Evolutionary conservation across 1,140 invertebrate species (phyloP), one percentile per base, ranked within the genome.

Genomic region (Yoshiicerus persimilis): DNA sequence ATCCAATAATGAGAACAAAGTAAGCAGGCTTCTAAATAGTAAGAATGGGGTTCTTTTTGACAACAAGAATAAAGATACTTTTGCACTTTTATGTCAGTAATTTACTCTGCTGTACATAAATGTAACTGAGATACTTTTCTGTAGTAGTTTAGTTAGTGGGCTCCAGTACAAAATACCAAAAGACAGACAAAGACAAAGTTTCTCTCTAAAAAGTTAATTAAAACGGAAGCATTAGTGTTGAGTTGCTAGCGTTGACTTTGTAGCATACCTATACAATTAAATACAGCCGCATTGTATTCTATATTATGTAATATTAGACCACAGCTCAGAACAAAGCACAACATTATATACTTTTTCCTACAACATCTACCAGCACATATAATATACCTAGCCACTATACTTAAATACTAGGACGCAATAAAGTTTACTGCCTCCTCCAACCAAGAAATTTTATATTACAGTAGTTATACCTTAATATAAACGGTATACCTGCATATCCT

Each of bases 141-240:
- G 16, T 56, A n/a, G 20, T 56, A 56, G 47, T 13, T 47, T 11
- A 8, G 13, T 56, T 70, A 70, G 64, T 13, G 23, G 13, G 5
- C 47, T 41, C 39, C 39, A 41, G 9, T 41, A 41, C 9, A 56
- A 56, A 56, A 56, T 56, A 56, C 20, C 47, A n/a, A 56, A 56
- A 56, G 47, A 56, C 47, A 56, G 47, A 56, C 47, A 56, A 56
- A 56, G 47, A 56, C 47, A 56, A 56, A 56, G 47, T 56, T 56
- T 56, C 47, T 56, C 32, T 80, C 75, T 34, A 80, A 80, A 80
- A 80, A 80, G 34, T 80, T 80, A 80, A 80, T 80, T 80, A 80
- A 80, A 80, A 80, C 32, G 16, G 75, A 80, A 38, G 32, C 75
- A 80, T 80, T 36, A 80, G 75, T 80, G 32, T 36, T 80, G 47